Conservation (phyloP, 2,888 invertebrate species). For the Machimus rusticus region DNA sequence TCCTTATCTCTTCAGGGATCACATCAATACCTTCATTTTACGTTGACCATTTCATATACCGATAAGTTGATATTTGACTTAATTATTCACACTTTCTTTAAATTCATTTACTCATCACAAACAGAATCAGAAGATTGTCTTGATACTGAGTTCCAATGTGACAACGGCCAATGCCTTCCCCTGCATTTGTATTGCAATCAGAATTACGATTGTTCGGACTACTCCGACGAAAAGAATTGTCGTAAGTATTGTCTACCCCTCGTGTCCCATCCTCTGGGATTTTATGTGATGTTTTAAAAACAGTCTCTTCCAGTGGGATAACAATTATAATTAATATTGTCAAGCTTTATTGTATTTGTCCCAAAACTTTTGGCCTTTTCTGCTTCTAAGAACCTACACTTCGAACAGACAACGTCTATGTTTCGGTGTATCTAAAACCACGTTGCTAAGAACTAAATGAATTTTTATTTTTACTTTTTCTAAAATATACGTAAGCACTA, state of each 20-base stretch:
- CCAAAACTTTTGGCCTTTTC: background rate
- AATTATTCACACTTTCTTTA: background rate
- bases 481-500: background rate
- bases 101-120: background rate
- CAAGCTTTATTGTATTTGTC: background rate
- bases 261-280: background rate
- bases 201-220: conserved; percentile 74
- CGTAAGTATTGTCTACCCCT: conserved; percentile 67
- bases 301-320: background rate
- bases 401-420: background rate
- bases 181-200: conserved; percentile 70
- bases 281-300: conserved; percentile 26
- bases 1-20: background rate
- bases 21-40: background rate
- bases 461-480: background rate
- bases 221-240: conserved; percentile 79
- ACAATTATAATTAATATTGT: background rate
- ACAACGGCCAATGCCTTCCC: conserved; percentile 69
- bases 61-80: background rate
- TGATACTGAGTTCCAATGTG: conserved; percentile 70
- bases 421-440: background rate
- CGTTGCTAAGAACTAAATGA: background rate
- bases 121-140: conserved; percentile 7
- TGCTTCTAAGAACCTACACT: background rate
- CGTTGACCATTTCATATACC: background rate